Base-by-base conservation (phyloP, 2,113 vertebrate species). In the Coracopsis vasa region DNA sequence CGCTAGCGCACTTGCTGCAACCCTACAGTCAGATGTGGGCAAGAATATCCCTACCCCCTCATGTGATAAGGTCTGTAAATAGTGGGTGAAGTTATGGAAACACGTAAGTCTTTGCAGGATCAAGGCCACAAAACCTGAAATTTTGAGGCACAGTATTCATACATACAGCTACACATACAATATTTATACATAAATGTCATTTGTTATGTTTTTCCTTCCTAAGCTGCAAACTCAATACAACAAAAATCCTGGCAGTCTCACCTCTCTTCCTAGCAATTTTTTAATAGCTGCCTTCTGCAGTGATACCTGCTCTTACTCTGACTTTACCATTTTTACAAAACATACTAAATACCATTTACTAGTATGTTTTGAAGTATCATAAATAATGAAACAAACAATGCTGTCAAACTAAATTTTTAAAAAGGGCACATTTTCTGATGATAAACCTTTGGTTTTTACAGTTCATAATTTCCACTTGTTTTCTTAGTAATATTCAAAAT, bases 201-300 rank as follows among this genome's bases (percentile, higher is more conserved):
- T 91, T 0, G 0, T 71, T 54, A 19, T 62, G 47, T 47, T 83
- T 86, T 88, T 87, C 61, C 45, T 91, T 83, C 48, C 62, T 90
- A 78, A 88, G 37, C 62, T 66, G 70, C 53, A 90, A 65, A 65
- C 74, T 77, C 53, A 86, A 58, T 45, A 29, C 31, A 81, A 77
- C 24, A 93, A 58, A 93, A 92, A 77, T 80, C 62, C 62, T 78
- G 85, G 31, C 65, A 93, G 54, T 72, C 62, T 92, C 35, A 62
- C 69, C 67, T 91, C 81, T 82, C 54, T 92, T 85, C 66, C 50
- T 23, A 64, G 66, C 28, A 95, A 90, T 74, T 53, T 86, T 94
- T 90, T 83, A 94, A 88, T 70, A 94, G 73, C 44, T 96, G 81
- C 64, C 35, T 94, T 87, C 79, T 88, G 62, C 58, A 86, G 42